Conservation (phyloP, 2,888 invertebrate species). For the Scrobipalpa costella region DNA sequence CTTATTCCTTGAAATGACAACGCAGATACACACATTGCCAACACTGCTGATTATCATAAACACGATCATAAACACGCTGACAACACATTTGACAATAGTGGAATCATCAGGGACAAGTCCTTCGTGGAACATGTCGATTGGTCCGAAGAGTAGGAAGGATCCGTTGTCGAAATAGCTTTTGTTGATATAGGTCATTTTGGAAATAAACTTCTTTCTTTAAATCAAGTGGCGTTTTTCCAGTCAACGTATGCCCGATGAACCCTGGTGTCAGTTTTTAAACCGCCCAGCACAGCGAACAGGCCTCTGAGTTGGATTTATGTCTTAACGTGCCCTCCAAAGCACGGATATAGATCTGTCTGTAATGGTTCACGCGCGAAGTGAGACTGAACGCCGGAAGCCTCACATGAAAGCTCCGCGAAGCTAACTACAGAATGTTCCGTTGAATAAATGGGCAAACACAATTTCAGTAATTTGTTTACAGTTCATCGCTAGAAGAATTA, state of each 20-base stretch:
- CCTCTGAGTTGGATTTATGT: no score
- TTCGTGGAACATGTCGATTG: constrained; percentile 58
- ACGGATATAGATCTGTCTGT: background rate
- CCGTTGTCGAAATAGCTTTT: constrained; percentile 51
- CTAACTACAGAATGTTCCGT: constrained; percentile 6
- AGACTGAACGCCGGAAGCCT: constrained; percentile 8
- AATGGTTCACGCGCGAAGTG: background rate
- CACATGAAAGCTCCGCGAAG: background rate
- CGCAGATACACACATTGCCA: constrained; percentile 88
- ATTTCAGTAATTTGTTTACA: constrained; percentile 7
- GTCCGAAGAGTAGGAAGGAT: constrained; percentile 61
- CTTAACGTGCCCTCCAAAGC: no score
- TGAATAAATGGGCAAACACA: constrained; percentile 5
- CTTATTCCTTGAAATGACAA: constrained; percentile 86
- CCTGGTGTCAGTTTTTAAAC: no score
- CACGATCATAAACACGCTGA: constrained; percentile 79
- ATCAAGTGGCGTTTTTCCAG: no score
- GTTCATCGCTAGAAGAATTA: background rate
- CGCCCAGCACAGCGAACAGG: no score
- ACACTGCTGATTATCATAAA: constrained; percentile 86
- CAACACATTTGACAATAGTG: constrained; percentile 75
- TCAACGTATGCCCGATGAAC: no score
- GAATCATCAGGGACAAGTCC: constrained; percentile 72
- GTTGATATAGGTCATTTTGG: constrained; percentile 30
- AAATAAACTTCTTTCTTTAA: background rate